Base-by-base conservation (phyloP, 1,140 invertebrate genomes). In the Drosophila carrolli region DNA sequence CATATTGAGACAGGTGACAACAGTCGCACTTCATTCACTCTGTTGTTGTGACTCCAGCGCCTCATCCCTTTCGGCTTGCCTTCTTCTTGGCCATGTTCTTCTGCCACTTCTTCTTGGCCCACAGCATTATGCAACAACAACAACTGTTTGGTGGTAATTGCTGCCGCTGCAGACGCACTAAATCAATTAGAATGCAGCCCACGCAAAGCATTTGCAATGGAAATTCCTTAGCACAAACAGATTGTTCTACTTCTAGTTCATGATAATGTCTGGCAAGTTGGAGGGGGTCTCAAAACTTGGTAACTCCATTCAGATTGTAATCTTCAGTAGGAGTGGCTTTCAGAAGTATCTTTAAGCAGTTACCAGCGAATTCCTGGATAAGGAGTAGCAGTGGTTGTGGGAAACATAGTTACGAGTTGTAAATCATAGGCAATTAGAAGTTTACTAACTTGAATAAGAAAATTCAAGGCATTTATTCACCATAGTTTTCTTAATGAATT, bases 1-100 rank as follows among this genome's bases (percentile, higher is more conserved):
- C 84, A 88, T 84, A 88, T 88, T 88, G 84, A 88, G 81, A 88
- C 84, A 88, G 84, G 84, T 89, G 84, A 84, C 70, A 88, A 82
- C 78, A 74, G 79, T 76, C 75, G 60, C 67, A 78, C 82, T 78
- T 73, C 67, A 81, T 79, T 77, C 74, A 55, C 46, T 74, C 47
- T 74, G 59, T 65, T 81, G 71, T 74, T 71, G 58, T 66, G 65
- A 54, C 60, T 68, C 60, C 65, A 68, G 47, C 38, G 43, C n/a
- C 66, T 48, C 46, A 35, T 35, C 43, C 43, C 32, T 63, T 13
- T 19, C 43, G 14, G n/a, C 66, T 29, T 32, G 6, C 8, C 32
- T 5, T 8, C 32, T 51, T 32, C 13, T 50, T 29, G 14, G 48
- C 40, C 59, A 62, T 55, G 60, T 67, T 16, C 23, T 23, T 14